Base-by-base conservation (phyloP, 2,797 vertebrate genomes). In the Oryzias sinensis region DNA sequence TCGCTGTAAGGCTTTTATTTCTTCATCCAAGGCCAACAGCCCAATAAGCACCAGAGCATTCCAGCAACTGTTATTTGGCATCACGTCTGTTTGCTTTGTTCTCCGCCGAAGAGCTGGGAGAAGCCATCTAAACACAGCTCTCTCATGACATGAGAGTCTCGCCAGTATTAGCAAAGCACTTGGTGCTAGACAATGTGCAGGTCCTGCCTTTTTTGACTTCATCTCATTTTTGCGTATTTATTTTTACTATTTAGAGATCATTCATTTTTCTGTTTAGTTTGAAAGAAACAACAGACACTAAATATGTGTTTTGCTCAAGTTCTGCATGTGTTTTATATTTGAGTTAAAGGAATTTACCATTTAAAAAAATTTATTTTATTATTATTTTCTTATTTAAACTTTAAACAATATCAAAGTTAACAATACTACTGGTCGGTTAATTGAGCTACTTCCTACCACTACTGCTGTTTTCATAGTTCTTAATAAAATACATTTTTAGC, bases 11-110 rank as follows among this genome's bases (percentile, higher is more conserved):
- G 81, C 80, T 77, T 89, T 22, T 67, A 81, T 83, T 82, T 83
- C 81, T 82, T 79, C 63, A 75, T 88, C 86, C 89, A 91, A 90
- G 75, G 69, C 79, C 79, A 90, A 90, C 75, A 90, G 79, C 74
- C 65, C 17, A 84, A 86, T 72, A 73, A 76, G 84, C 83, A 72
- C 77, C 59, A 43, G 77, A 77, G 76, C 86, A 90, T 91, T 90
- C 89, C 87, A 48, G 53, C 48, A 59, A 59, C 76, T 89, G 87
- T 91, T 92, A 88, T 91, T 79, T 79, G 79, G 84, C 89, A 88
- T 91, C 87, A 88, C 72, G 73, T 87, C 85, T 90, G 85, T 89
- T 90, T 87, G 85, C 80, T 76, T 86, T 88, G 80, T 81, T 90
- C 87, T 86, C 75, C 72, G 70, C 77, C 68, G 71, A 83, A 68